phyloP scores from a whole-genome alignment of 2,888 invertebrate species.

The Biston betularia region DNA sequence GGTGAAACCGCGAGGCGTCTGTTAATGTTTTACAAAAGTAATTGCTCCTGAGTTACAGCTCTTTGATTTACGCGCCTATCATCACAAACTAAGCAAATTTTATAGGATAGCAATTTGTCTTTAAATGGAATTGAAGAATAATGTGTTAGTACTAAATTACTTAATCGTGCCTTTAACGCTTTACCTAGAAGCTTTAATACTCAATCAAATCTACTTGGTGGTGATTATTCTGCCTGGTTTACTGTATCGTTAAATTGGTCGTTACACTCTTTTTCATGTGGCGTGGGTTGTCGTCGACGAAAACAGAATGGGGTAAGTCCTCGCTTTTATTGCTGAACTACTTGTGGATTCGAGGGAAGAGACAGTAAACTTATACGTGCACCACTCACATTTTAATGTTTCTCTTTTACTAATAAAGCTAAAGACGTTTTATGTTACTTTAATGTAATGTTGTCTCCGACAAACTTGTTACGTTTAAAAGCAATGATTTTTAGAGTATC shows the following conservation, averaged over 20 bases:
- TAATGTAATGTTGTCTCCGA: slow-evolving; percentile 41
- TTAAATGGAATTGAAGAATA: slow-evolving; percentile 28
- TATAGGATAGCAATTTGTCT: slow-evolving; percentile 25
- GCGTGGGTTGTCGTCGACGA: slow-evolving; percentile 64
- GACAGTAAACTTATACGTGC: slow-evolving; percentile 55
- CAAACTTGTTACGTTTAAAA: slow-evolving; percentile 27
- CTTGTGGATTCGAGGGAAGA: slow-evolving; percentile 72
- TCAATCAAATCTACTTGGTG: slow-evolving; percentile 71
- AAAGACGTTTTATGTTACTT: slow-evolving; percentile 54
- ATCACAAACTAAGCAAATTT: slow-evolving; percentile 8
- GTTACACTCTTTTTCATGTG: slow-evolving; percentile 84
- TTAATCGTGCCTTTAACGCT: slow-evolving; percentile 57
- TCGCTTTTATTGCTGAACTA: slow-evolving; percentile 68
- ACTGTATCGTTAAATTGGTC: slow-evolving; percentile 76
- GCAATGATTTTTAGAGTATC: slow-evolving; percentile 7
- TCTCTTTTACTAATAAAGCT: slow-evolving; percentile 56
- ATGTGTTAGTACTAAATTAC: slow-evolving; percentile 35
- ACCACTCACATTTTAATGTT: slow-evolving; percentile 56
- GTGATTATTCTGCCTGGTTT: slow-evolving; percentile 68
- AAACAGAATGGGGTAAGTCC: slow-evolving; percentile 87
- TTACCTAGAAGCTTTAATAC: slow-evolving; percentile 71
- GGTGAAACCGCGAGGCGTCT: too few relatives aligned
- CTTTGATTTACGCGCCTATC: neutral
- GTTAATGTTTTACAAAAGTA: neutral
- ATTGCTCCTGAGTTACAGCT: neutral